Base-by-base conservation (phyloP, 2,113 vertebrate species). In the Mugil cephalus region DNA sequence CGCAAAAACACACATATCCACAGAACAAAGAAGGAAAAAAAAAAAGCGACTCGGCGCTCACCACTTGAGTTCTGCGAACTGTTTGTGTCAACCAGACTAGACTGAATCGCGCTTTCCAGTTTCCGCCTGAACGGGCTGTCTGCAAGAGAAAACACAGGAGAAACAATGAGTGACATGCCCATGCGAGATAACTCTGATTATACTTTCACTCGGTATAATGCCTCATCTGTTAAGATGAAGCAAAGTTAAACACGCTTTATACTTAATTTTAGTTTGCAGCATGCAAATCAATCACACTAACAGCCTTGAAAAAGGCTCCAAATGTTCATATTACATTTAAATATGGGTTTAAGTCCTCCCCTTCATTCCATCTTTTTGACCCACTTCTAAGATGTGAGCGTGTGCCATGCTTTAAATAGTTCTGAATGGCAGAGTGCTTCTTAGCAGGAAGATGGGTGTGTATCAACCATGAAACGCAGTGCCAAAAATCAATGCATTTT, bases 41-140 rank as follows among this genome's bases (percentile, higher is more conserved):
- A 30, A 30, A 30, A 30, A 30, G 42, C 17, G 52, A 68, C 17
- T 75, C 56, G 56, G 46, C 35, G 74, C 97, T 96, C 92, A 99
- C 98, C 98, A 7, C 95, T 98, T 58, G 98, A 99, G 92, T 98
- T 98, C 67, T 98, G 97, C 2, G 96, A 98, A 92, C 95, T 99
- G 91, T 98, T 99, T 46, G 95, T 94, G 88, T 99, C 98, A 80
- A 96, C 96, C 79, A 96, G 95, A 91, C 96, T 97, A 80, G 97
- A 96, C 85, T 96, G 96, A 54, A 86, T 83, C 88, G 96, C 97
- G 82, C 94, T 89, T 91, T 99, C 97, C 79, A 96, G 89, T 93
- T 97, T 96, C 82, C 96, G 94, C 88, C 94, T 95, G 91, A 96
- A 98, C 72, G 94, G 94, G 62, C 93, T 96, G 93, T 96, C 98